phyloP scores from a whole-genome alignment of 1,140 invertebrate species.

The Battus philenor region DNA sequence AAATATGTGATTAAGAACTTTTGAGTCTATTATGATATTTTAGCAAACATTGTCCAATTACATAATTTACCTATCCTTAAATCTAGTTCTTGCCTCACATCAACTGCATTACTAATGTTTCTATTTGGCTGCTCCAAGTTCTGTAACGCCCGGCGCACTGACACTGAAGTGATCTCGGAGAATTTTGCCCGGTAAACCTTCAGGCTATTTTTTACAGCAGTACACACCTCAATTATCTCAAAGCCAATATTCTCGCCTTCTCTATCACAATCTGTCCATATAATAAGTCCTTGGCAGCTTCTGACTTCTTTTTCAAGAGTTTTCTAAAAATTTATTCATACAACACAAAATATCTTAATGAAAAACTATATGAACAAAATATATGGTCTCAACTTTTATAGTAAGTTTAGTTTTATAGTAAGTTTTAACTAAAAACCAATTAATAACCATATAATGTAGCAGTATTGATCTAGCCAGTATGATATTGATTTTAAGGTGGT shows the following conservation, averaged over 20 bases:
- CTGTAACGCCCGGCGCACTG: slow-evolving; percentile 87
- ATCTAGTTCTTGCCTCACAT: slow-evolving; percentile 96
- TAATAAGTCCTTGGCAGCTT: slow-evolving; percentile 89
- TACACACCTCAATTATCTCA: slow-evolving; percentile 97
- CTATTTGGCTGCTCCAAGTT: slow-evolving; percentile 90
- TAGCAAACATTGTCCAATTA: background rate
- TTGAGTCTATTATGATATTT: background rate
- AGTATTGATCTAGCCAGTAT: no score
- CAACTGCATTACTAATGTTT: slow-evolving; percentile 93
- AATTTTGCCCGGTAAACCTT: slow-evolving; percentile 92
- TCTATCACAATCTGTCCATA: slow-evolving; percentile 99
- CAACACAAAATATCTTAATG: no score
- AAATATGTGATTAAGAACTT: background rate
- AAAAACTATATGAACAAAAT: no score
- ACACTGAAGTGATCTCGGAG: slow-evolving; percentile 95
- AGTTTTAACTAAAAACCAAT: no score
- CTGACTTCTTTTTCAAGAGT: slow-evolving; percentile 90
- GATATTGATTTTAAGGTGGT: no score
- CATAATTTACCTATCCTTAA: slow-evolving; percentile 89
- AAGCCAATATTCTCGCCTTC: slow-evolving; percentile 99
- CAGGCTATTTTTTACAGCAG: slow-evolving; percentile 86
- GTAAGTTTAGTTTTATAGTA: no score
- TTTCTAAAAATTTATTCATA: no score
- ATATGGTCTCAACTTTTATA: no score
- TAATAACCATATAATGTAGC: no score